These are phyloP conservation scores for Phenganax stokvisi DNA, from an alignment of 92 coral and sea anemone genomes.

Conservation along the genomic window DNA sequence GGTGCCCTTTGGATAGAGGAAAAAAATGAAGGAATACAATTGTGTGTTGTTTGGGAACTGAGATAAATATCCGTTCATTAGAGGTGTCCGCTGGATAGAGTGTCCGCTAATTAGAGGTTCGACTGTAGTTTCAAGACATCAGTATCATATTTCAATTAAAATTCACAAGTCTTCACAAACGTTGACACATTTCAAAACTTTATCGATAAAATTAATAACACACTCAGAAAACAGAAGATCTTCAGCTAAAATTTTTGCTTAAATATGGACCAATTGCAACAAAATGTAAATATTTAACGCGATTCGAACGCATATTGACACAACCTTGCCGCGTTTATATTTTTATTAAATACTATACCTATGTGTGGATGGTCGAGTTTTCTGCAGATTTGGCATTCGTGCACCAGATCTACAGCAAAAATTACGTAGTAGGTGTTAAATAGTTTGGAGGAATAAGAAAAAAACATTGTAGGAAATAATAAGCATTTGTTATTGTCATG, in stretches of 20 bases:
- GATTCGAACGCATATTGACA: neutral
- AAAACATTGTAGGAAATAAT: slow-evolving; percentile 1
- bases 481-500: slow-evolving; percentile 11
- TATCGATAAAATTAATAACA: no score
- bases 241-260: neutral
- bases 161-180: slow-evolving; percentile 1
- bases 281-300: slow-evolving; percentile 9
- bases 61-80: no score
- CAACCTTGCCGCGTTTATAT: neutral
- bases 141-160: slow-evolving; percentile 13
- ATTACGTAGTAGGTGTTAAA: slow-evolving; percentile 1
- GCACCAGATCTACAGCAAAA: slow-evolving; percentile 65
- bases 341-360: slow-evolving; percentile 49
- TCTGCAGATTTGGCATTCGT: slow-evolving; percentile 91
- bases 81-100: no score
- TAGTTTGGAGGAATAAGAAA: neutral
- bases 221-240: no score
- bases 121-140: neutral
- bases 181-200: neutral
- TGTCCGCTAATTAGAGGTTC: neutral
- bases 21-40: no score
- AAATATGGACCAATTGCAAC: slow-evolving; percentile 1
- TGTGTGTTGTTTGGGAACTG: no score
- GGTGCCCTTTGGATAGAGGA: no score
- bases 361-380: slow-evolving; percentile 85